Conservation (phyloP, 2,797 vertebrate genomes). For the Oophaga sylvatica region DNA sequence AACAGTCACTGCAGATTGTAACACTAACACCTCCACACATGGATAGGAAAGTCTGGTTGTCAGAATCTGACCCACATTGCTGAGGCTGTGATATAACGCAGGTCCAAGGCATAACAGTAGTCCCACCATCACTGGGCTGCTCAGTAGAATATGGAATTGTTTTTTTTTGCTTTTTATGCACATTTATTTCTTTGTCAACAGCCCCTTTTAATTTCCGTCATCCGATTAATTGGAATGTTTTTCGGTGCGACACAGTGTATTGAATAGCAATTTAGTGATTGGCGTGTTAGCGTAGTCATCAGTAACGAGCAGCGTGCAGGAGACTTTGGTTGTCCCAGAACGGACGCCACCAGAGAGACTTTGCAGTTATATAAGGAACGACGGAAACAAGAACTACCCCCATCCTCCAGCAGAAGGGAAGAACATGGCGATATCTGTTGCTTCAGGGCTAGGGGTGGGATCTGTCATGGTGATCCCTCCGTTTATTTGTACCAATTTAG, state of each 20-base stretch:
- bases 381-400: background rate
- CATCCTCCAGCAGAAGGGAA: background rate
- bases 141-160: background rate
- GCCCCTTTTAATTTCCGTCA: background rate
- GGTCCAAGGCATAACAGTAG: too few relatives aligned
- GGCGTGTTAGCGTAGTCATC: background rate
- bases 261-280: background rate
- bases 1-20: background rate
- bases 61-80: background rate
- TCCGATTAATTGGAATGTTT: background rate
- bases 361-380: background rate
- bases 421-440: background rate
- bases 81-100: background rate
- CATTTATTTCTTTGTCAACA: background rate
- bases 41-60: too few relatives aligned
- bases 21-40: background rate
- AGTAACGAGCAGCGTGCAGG: background rate
- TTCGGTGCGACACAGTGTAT: background rate
- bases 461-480: background rate
- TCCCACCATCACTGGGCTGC: background rate
- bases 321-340: background rate
- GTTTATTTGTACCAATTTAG: constrained; percentile 35
- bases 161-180: background rate
- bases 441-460: background rate
- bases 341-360: background rate